These are phyloP conservation scores for Drosophila monieri DNA, from an alignment of 2,888 invertebrate genomes.

Conservation along the genomic window DNA sequence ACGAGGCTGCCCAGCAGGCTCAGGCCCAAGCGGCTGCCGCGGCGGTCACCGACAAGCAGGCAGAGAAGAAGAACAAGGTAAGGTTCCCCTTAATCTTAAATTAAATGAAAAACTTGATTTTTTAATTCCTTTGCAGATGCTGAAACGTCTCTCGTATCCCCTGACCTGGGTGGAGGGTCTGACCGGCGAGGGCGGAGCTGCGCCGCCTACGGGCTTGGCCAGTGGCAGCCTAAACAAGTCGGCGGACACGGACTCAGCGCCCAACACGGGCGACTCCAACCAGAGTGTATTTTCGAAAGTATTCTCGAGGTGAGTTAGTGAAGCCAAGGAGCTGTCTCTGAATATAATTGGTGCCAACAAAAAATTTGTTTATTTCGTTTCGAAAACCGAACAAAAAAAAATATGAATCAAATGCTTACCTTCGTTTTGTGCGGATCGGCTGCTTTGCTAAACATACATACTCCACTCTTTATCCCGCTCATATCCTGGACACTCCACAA, in stretches of 20 bases:
- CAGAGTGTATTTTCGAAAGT: conserved; percentile 95
- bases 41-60: conserved; percentile 71
- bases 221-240: conserved; percentile 84
- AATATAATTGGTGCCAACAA: conserved; percentile 63
- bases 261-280: conserved; percentile 85
- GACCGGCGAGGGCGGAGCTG: conserved; percentile 89
- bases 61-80: conserved; percentile 91
- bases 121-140: conserved; percentile 87
- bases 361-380: conserved; percentile 68
- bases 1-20: conserved; percentile 73
- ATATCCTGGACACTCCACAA: conserved; percentile 41
- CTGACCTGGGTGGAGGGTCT: conserved; percentile 96
- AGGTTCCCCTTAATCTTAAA: background rate
- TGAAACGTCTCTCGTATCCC: conserved; percentile 95
- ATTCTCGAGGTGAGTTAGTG: conserved; percentile 90
- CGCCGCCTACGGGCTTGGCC: conserved; percentile 65
- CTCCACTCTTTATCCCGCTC: conserved; percentile 40
- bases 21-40: conserved; percentile 57
- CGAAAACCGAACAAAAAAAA: conserved; percentile 33
- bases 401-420: conserved; percentile 60
- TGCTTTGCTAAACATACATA: conserved; percentile 65
- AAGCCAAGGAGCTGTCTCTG: conserved; percentile 22
- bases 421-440: conserved; percentile 79
- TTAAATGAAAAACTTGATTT: background rate
- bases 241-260: conserved; percentile 83